These are phyloP conservation scores for Heliornis fulica DNA, from an alignment of 2,113 vertebrate genomes.

Conservation along the genomic window DNA sequence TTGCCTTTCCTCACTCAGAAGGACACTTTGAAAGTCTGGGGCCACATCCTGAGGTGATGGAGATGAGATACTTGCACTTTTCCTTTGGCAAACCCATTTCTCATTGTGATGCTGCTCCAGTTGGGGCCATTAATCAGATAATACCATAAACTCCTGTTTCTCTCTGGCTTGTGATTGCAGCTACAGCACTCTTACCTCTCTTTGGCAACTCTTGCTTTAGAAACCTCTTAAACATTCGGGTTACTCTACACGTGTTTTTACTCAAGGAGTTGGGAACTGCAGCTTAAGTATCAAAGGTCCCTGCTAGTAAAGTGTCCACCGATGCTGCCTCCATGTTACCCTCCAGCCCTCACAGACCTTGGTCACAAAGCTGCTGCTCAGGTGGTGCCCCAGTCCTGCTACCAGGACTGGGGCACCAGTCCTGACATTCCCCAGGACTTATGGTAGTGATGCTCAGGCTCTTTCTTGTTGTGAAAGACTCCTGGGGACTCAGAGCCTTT, in stretches of 20 bases:
- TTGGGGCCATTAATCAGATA: not conserved
- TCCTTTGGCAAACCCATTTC: not conserved
- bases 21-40: not conserved
- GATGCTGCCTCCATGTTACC: fast-evolving
- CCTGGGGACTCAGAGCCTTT: not conserved
- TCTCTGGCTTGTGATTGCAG: not conserved
- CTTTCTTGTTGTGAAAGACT: not conserved
- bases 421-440: not conserved
- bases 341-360: not conserved
- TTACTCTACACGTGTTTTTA: not conserved
- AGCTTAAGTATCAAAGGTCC: not conserved
- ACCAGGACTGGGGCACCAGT: too few relatives aligned
- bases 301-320: fast-evolving
- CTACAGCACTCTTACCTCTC: not conserved
- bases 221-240: not conserved
- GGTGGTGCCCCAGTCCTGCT: fast-evolving
- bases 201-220: not conserved
- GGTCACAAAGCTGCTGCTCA: not conserved
- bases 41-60: not conserved
- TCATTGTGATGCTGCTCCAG: fast-evolving
- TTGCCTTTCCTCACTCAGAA: not conserved
- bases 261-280: not conserved
- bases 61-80: not conserved
- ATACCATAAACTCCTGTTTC: not conserved
- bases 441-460: not conserved